Conservation (phyloP, 2,888 invertebrate species). For the Parthenolecanium corni region DNA sequence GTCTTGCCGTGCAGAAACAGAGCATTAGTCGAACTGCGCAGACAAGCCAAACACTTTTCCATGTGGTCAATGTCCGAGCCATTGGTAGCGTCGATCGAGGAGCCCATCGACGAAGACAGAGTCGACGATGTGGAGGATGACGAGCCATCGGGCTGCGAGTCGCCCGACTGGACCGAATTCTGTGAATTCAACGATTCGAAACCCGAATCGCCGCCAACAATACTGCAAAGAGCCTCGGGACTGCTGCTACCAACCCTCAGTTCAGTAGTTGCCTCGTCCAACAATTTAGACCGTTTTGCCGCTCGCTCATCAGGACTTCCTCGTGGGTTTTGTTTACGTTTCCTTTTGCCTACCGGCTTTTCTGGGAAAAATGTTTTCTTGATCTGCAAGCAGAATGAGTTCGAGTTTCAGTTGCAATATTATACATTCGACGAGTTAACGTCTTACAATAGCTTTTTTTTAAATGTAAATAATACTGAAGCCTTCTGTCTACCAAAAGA, state of each 20-base stretch:
- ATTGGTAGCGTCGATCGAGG: background rate
- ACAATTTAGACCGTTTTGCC: background rate
- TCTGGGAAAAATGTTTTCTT: background rate
- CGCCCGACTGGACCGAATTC: too few species aligned
- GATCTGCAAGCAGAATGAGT: background rate
- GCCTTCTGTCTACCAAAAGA: too few species aligned
- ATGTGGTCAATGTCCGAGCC: background rate
- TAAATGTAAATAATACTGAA: too few species aligned
- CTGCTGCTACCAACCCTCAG: background rate
- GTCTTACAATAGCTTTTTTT: too few species aligned
- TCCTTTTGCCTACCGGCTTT: background rate
- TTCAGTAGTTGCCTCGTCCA: too few species aligned
- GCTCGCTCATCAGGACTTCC: background rate
- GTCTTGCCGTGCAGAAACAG: conserved; percentile 1
- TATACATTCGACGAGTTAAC: too few species aligned
- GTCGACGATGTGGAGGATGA: background rate
- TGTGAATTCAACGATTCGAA: too few species aligned
- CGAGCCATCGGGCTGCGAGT: background rate
- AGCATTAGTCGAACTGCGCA: background rate
- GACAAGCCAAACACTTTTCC: background rate
- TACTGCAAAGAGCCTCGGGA: background rate
- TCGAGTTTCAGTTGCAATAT: too few species aligned
- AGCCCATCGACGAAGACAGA: background rate
- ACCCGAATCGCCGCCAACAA: background rate
- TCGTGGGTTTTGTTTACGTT: background rate